Conservation (phyloP, 2,113 vertebrate species). For the Neogobius melanostomus region DNA sequence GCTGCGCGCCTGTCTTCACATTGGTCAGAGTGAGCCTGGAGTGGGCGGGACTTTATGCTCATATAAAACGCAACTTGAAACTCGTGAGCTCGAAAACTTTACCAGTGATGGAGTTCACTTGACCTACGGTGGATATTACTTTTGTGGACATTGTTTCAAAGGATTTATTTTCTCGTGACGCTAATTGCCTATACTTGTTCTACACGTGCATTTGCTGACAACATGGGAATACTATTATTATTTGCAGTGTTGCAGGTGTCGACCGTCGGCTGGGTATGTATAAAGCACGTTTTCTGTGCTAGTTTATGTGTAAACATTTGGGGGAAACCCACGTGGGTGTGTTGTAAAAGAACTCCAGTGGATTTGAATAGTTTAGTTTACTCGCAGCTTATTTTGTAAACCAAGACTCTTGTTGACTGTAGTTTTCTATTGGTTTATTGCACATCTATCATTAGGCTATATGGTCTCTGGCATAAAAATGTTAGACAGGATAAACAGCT, state of each 20-base stretch:
- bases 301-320: slow-evolving; percentile 19
- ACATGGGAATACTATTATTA: slow-evolving; percentile 69
- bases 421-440: not conserved
- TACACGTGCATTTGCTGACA: slow-evolving; percentile 45
- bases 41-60: slow-evolving; percentile 57
- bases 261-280: slow-evolving; percentile 66
- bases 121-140: slow-evolving; percentile 44
- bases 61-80: slow-evolving; percentile 61
- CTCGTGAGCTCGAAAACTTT: slow-evolving; percentile 36
- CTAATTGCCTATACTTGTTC: slow-evolving; percentile 1
- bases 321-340: slow-evolving; percentile 23
- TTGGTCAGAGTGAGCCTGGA: slow-evolving; percentile 53
- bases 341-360: not conserved
- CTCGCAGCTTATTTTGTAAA: not conserved
- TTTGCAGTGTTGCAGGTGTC: slow-evolving; percentile 50
- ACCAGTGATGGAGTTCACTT: slow-evolving; percentile 40
- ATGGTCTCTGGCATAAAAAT: too few species aligned
- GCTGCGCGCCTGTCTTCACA: slow-evolving; percentile 50
- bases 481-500: too few species aligned
- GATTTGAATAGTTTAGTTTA: slow-evolving; percentile 4
- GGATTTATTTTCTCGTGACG: slow-evolving; percentile 15
- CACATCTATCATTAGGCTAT: too few species aligned
- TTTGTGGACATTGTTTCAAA: slow-evolving; percentile 43
- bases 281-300: not conserved
- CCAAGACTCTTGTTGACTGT: not conserved